phyloP scores from a whole-genome alignment of 2,797 vertebrate genomes.

The Chrysocyon brachyurus region DNA sequence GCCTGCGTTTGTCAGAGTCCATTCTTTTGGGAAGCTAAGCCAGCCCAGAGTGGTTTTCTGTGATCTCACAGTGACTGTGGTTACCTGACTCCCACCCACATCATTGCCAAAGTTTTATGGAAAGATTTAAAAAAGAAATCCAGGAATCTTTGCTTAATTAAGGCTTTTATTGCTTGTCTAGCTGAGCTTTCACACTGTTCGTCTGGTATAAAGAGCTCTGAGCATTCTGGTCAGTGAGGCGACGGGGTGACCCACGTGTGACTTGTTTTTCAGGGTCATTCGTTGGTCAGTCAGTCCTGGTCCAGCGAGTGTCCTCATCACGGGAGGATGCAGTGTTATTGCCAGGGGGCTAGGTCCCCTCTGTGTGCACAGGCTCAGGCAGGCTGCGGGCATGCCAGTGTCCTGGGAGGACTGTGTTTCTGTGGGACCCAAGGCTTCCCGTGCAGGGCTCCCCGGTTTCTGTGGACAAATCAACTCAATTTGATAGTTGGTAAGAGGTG shows the following conservation, averaged over 20 bases:
- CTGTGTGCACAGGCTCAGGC: background rate
- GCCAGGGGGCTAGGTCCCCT: too few relatives aligned
- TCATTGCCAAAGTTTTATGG: background rate
- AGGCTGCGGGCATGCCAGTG: rapidly evolving
- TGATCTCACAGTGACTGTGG: background rate
- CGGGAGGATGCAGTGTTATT: background rate
- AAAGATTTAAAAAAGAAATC: background rate
- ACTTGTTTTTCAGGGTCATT: slow-evolving; percentile 65
- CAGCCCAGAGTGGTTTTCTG: background rate
- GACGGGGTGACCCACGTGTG: background rate
- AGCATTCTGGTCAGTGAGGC: background rate
- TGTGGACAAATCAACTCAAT: background rate
- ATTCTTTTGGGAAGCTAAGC: background rate
- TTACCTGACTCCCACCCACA: rapidly evolving
- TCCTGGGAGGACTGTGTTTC: slow-evolving; percentile 73
- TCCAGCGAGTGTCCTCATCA: slow-evolving; percentile 14
- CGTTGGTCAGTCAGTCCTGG: background rate
- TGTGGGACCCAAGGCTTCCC: slow-evolving; percentile 65
- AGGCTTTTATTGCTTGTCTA: background rate
- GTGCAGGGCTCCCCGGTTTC: slow-evolving; percentile 59
- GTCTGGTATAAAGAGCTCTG: slow-evolving; percentile 1
- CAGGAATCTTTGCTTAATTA: background rate
- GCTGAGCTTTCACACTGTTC: background rate
- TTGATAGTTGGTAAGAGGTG: slow-evolving; percentile 23
- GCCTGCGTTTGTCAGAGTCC: background rate